Evolutionary conservation across 2,888 invertebrate genomes (phyloP).

Genomic region (Anoplius nigerrimus): DNA sequence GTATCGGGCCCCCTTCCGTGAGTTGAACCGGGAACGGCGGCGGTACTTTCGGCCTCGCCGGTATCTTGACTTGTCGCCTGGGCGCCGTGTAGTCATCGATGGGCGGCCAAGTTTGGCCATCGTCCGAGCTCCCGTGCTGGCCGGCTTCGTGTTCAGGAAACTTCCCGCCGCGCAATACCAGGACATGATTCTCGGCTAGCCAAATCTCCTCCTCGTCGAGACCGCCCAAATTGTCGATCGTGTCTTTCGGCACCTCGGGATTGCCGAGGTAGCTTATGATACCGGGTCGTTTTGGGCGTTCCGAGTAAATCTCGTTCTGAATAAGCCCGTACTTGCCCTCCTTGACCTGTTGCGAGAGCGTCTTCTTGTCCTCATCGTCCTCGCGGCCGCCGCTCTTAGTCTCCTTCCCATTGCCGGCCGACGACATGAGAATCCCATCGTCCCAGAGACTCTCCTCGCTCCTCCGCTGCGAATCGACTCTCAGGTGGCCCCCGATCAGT

Average conservation of each 20-base stretch:
- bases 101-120: constrained; percentile 80
- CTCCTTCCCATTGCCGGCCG: constrained; percentile 82
- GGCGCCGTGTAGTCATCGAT: constrained; percentile 91
- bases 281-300: constrained; percentile 83
- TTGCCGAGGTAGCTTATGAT: constrained; percentile 89
- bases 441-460: constrained; percentile 61
- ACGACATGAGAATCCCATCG: constrained; percentile 82
- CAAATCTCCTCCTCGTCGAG: constrained; percentile 91
- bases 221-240: constrained; percentile 87
- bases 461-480: constrained; percentile 53
- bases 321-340: constrained; percentile 94
- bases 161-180: constrained; percentile 88
- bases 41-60: constrained; percentile 88
- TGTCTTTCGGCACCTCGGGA: constrained; percentile 88
- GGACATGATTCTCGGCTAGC: constrained; percentile 91
- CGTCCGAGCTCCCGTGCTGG: constrained; percentile 28
- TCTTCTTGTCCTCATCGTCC: constrained; percentile 87
- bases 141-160: constrained; percentile 76
- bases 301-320: constrained; percentile 87
- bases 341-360: constrained; percentile 90
- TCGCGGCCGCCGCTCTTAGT: constrained; percentile 74
- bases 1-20: constrained; percentile 89
- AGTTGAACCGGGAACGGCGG: constrained; percentile 96
- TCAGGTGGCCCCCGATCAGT: constrained; percentile 83
- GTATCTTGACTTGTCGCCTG: constrained; percentile 89